These are phyloP conservation scores for Petroica traversi DNA, from an alignment of 2,113 vertebrate species.

Conservation along the genomic window DNA sequence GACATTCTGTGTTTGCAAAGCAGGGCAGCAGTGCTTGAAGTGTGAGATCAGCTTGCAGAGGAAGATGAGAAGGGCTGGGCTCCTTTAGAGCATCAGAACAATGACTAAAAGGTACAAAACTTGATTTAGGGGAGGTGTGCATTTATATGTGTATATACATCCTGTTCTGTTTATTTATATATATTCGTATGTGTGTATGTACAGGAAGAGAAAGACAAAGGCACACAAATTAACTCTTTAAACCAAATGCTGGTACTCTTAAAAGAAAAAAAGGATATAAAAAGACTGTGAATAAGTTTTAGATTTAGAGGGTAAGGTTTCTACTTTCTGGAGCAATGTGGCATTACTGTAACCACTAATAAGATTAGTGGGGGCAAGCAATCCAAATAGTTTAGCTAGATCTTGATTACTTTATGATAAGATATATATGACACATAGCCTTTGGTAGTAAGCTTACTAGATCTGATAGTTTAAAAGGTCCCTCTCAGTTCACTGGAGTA, in stretches of 20 bases:
- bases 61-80: background rate
- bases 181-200: accelerated
- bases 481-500: background rate
- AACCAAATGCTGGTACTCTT: background rate
- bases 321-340: background rate
- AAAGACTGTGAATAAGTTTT: background rate
- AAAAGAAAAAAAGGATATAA: background rate
- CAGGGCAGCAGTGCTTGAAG: background rate
- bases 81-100: background rate
- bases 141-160: background rate
- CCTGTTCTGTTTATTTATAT: background rate
- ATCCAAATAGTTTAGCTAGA: background rate
- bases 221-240: background rate
- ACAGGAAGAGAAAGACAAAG: background rate
- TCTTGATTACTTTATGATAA: background rate
- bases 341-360: background rate
- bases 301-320: background rate
- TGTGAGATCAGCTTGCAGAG: background rate
- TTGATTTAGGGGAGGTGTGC: background rate
- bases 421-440: background rate
- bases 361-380: background rate
- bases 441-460: background rate
- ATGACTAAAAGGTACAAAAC: background rate
- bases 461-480: background rate
- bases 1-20: background rate